Percentiles rank a stretch among this genome's conserved stretches.
Evolutionary conservation across 2,113 vertebrate species (phyloP).

Genomic region (Conger conger): DNA sequence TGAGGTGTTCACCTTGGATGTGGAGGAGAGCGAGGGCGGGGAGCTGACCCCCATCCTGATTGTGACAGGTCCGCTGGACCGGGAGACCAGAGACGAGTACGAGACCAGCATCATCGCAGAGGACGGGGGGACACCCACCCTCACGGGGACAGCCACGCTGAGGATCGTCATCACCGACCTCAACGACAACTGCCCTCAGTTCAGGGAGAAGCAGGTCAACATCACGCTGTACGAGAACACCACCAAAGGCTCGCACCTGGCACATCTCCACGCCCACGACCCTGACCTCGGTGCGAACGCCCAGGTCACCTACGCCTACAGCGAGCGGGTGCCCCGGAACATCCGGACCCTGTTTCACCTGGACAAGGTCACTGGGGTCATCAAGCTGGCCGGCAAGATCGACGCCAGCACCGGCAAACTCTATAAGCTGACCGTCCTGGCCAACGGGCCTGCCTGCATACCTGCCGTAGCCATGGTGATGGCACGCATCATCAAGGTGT

Average conservation of each 20-base stretch:
- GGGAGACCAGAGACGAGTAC: slow-evolving; percentile 83
- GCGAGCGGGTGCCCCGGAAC: slow-evolving; percentile 82
- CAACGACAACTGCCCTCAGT: slow-evolving; percentile 94
- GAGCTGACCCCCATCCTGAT: slow-evolving; percentile 93
- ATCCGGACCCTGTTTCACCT: slow-evolving; percentile 84
- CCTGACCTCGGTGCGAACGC: slow-evolving; percentile 88
- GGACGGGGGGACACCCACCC: slow-evolving; percentile 86
- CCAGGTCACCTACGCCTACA: slow-evolving; percentile 86
- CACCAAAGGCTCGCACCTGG: slow-evolving; percentile 76
- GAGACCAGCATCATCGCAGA: slow-evolving; percentile 89
- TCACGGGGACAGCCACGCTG: slow-evolving; percentile 86
- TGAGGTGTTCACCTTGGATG: slow-evolving; percentile 88
- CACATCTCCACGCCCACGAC: slow-evolving; percentile 80
- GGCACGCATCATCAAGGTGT: slow-evolving; percentile 80
- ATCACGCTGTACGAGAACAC: slow-evolving; percentile 85
- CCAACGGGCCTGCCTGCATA: slow-evolving; percentile 88
- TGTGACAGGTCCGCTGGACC: slow-evolving; percentile 84
- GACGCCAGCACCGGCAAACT: slow-evolving; percentile 68
- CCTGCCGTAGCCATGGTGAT: slow-evolving; percentile 85
- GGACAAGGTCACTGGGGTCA: slow-evolving; percentile 77
- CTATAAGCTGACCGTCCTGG: slow-evolving; percentile 86
- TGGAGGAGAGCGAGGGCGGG: slow-evolving; percentile 91
- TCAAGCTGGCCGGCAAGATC: slow-evolving; percentile 80
- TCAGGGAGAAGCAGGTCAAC: slow-evolving; percentile 80
- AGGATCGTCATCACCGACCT: slow-evolving; percentile 88